Evolutionary conservation across 2,888 invertebrate species (phyloP), one percentile per base, ranked within the genome.

Genomic region (Xanthia icteritia): DNA sequence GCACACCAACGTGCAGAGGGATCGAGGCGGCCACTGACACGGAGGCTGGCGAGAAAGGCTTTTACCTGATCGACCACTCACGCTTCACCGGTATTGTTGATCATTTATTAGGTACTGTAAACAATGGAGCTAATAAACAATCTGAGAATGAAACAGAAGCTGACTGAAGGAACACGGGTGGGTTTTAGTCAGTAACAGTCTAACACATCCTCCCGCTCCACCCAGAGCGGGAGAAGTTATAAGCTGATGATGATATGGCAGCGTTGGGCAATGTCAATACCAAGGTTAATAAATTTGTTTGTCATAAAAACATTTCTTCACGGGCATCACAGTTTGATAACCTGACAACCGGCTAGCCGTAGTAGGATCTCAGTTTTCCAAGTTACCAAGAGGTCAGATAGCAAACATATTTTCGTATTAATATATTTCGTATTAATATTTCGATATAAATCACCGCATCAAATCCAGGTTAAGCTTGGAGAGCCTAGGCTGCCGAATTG

Each of bases 11-110:
- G 58, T 27, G 61, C 56, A 51, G 67, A 76, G 79, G 79, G 79
- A 80, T 77, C 66, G 74, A 64, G 63, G 70, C 77, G 68, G 78
- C 77, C 88, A 81, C 84, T 82, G 80, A 86, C 81, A 64, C 88
- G 75, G 76, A 77, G 79, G 76, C 82, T 78, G 77, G 45, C 78
- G 82, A 86, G 87, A 87, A 88, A 88, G 87, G 85, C 87, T 78
- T 81, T 73, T 73, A 75, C 74, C 73, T 66, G 81, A 81, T 73
- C 74, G 61, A 85, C 68, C 73, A 78, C 73, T 79, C 63, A 83
- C 76, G 68, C 42, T 61, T 39, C 54, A 68, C 69, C 31, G 31
- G 45, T 76, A 80, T 87, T 82, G 77, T 79, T 71, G 68, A 72
- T 56, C 64, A 61, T 54, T 42, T 79, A 73, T 75, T 65, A 23